These are phyloP conservation scores for Cichladusa arquata DNA, from an alignment of 2,113 vertebrate genomes.

Conservation along the genomic window DNA sequence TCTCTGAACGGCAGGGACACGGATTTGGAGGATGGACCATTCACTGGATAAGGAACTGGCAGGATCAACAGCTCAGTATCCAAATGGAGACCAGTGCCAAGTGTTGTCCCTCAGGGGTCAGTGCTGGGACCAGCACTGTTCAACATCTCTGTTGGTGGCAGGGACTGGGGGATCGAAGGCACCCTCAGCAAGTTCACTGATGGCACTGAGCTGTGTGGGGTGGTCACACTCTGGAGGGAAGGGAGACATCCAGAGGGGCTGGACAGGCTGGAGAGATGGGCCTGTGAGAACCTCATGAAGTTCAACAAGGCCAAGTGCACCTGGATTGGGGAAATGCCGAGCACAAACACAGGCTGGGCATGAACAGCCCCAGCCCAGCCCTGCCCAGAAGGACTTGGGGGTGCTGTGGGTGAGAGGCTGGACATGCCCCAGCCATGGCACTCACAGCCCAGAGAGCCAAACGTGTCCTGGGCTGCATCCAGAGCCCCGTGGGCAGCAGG, in stretches of 20 bases:
- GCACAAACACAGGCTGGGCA: background rate
- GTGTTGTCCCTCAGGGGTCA: background rate
- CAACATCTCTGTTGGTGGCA: background rate
- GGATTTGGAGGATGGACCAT: background rate
- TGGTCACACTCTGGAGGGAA: background rate
- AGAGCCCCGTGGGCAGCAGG: too few relatives aligned
- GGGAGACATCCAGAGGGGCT: background rate
- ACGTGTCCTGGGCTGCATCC: too few relatives aligned
- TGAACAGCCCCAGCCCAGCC: background rate
- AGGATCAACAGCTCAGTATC: background rate
- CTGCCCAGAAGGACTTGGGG: background rate
- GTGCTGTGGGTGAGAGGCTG: background rate
- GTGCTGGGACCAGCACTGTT: background rate
- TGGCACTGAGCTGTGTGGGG: background rate
- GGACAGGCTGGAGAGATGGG: background rate
- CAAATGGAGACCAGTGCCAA: background rate
- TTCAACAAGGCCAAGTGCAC: background rate
- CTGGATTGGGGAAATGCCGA: background rate
- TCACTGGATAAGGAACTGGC: background rate
- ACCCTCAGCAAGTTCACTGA: background rate
- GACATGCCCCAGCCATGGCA: background rate
- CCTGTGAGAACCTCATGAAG: background rate
- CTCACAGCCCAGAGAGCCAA: background rate
- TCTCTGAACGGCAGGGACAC: background rate
- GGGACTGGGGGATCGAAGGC: background rate